Percentiles rank a stretch among this genome's conserved stretches.
phyloP scores from a whole-genome alignment of 1,140 invertebrate genomes.

The Camponotus vicinus region DNA sequence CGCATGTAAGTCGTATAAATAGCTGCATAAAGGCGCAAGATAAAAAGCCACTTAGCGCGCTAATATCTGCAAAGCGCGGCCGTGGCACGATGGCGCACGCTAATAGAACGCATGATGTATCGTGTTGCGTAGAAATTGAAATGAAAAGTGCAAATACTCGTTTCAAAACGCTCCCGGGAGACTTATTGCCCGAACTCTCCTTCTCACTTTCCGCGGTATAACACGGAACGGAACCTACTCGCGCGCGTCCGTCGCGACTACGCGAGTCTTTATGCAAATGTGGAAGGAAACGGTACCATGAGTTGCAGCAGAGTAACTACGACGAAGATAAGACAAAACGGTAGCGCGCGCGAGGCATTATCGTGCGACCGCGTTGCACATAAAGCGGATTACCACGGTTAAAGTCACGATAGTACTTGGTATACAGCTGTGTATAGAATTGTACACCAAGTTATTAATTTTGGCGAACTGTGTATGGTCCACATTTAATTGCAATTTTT shows the following conservation, averaged over 20 bases:
- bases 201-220: not conserved
- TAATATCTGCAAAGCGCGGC: constrained; percentile 36
- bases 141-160: constrained; percentile 48
- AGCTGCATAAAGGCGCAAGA: constrained; percentile 30
- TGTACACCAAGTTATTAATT: no score
- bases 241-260: not conserved
- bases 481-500: not conserved
- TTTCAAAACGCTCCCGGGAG: constrained; percentile 35
- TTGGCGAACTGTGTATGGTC: not conserved
- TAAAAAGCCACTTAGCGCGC: constrained; percentile 53
- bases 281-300: constrained; percentile 62
- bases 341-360: constrained; percentile 67
- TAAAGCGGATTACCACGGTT: constrained; percentile 62
- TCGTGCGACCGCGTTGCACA: constrained; percentile 50
- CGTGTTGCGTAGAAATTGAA: constrained; percentile 22
- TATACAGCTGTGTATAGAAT: no score
- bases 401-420: constrained; percentile 52
- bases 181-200: constrained; percentile 31
- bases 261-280: constrained; percentile 59
- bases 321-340: constrained; percentile 65
- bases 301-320: constrained; percentile 27
- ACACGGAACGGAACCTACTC: not conserved
- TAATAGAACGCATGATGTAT: constrained; percentile 56
- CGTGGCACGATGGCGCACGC: not conserved
- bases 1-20: constrained; percentile 39